Base-by-base conservation (phyloP, 2,888 invertebrate genomes). In the Sinopyrophorus schimmeli region DNA sequence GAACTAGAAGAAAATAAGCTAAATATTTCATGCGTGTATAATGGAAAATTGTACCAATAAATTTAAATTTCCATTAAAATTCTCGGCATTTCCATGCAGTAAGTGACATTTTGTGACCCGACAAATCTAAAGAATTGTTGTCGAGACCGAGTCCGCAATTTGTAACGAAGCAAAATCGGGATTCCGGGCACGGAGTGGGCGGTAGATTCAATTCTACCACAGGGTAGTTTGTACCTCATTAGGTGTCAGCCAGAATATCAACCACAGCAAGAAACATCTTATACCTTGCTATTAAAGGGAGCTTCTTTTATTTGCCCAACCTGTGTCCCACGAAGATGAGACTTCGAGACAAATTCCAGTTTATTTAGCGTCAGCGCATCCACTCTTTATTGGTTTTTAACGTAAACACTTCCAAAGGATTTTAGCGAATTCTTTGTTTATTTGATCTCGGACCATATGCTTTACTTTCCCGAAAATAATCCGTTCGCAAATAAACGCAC, bases 211-310 rank as follows among this genome's bases (percentile, higher is more conserved):
- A 61, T n/a, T 61, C 55, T 58, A 51, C 57, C 54, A 56, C 49
- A 41, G 49, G 61, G 57, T 61, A 59, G 59, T 60, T 59, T 58
- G 59, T 60, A 55, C 43, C 55, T 60, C 59, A 60, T 61, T 60
- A 61, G 58, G 30, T 47, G 44, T 40, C 48, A 39, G 26, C 26
- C 40, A 23, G 34, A 52, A 53, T 51, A 51, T 51, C 46, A 49
- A 39, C 38, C 26, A 20, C 14, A 23, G 32, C 18, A 30, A 35
- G 41, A 47, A 46, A 47, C 47, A 48, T 48, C 42, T 26, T 42
- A 48, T 42, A 43, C 38, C 43, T 37, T 18, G 43, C 18, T 43
- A 39, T 43, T 43, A 43, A 18, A 17, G 28, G 9, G 26, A 6
- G 35, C 17, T 35, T 31, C 31, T 43, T 34, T 43, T 42, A 6